These are phyloP conservation scores for Bellardia pandia DNA, from an alignment of 2,888 invertebrate genomes.

Conservation along the genomic window DNA sequence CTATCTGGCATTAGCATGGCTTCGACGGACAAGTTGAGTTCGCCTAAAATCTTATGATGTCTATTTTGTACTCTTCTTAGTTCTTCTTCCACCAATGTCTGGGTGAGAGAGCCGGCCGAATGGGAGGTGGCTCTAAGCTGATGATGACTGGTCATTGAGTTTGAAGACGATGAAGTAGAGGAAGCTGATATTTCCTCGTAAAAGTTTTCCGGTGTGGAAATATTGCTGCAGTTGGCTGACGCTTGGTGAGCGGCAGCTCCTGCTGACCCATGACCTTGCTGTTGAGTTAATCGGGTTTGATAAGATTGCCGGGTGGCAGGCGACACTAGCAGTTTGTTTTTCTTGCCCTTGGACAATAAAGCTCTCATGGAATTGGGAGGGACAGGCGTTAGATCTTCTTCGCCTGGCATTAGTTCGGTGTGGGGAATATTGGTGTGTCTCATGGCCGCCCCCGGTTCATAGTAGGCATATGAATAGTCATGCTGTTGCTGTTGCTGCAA, in stretches of 20 bases:
- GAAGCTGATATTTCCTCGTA: slow-evolving; percentile 81
- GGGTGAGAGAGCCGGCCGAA: slow-evolving; percentile 88
- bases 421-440: slow-evolving; percentile 88
- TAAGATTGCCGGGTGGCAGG: slow-evolving; percentile 84
- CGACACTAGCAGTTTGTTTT: slow-evolving; percentile 82
- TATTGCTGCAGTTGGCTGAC: slow-evolving; percentile 64
- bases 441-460: slow-evolving; percentile 88
- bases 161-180: slow-evolving; percentile 72
- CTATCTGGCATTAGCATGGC: slow-evolving; percentile 95
- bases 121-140: slow-evolving; percentile 82
- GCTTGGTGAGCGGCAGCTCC: not conserved
- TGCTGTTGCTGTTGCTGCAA: slow-evolving; percentile 81
- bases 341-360: slow-evolving; percentile 83
- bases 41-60: slow-evolving; percentile 92
- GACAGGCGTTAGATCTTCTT: slow-evolving; percentile 77
- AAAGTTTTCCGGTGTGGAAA: slow-evolving; percentile 77
- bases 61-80: slow-evolving; percentile 92
- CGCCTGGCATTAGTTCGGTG: slow-evolving; percentile 73
- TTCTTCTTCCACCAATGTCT: slow-evolving; percentile 92
- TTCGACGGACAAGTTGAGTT: slow-evolving; percentile 94
- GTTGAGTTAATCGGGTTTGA: slow-evolving; percentile 70
- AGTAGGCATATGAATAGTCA: slow-evolving; percentile 94
- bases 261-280: slow-evolving; percentile 52
- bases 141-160: slow-evolving; percentile 72
- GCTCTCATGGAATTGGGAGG: slow-evolving; percentile 83